Evolutionary conservation across 53 echinoderm and acorn worm species (phyloP).

Genomic region (Paracentrotus lividus): DNA sequence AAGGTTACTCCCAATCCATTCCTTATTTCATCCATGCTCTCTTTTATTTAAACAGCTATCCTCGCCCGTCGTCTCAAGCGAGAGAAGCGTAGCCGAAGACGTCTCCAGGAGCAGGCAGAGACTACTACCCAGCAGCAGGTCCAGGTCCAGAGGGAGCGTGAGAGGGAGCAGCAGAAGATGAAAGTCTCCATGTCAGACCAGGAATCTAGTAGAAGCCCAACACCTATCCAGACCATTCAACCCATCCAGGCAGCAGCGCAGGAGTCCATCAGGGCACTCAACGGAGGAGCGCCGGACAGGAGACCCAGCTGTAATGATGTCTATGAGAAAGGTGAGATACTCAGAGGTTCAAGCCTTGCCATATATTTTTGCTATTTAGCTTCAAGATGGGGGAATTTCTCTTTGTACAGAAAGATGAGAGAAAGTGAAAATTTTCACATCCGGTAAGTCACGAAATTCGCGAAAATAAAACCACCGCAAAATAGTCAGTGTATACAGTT

Average conservation of each 20-base stretch:
- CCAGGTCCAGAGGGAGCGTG: conserved; percentile 20
- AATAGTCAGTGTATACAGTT: no score
- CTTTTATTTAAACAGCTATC: conserved; percentile 76
- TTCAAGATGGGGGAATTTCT: no score
- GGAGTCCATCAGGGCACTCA: conserved; percentile 63
- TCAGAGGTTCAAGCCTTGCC: not conserved
- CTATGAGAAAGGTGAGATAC: conserved; percentile 61
- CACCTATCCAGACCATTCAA: conserved; percentile 67
- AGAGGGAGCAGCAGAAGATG: conserved; percentile 57
- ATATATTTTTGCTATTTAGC: no score
- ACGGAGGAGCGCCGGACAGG: conserved; percentile 46
- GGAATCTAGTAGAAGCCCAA: conserved; percentile 59
- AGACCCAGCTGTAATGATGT: conserved; percentile 60
- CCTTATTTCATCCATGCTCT: not conserved
- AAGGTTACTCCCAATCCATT: not conserved
- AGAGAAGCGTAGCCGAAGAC: conserved; percentile 92
- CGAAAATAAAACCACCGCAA: no score
- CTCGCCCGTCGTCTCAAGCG: conserved; percentile 93
- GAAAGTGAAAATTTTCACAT: no score
- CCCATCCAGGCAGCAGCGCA: conserved; percentile 71
- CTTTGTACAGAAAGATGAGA: no score
- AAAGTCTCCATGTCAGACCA: conserved; percentile 68
- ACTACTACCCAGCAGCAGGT: conserved; percentile 1
- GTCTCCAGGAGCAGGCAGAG: conserved; percentile 82
- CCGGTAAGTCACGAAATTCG: no score